phyloP scores from a whole-genome alignment of 2,888 invertebrate genomes.

The Scelioninae gen. 2 region DNA sequence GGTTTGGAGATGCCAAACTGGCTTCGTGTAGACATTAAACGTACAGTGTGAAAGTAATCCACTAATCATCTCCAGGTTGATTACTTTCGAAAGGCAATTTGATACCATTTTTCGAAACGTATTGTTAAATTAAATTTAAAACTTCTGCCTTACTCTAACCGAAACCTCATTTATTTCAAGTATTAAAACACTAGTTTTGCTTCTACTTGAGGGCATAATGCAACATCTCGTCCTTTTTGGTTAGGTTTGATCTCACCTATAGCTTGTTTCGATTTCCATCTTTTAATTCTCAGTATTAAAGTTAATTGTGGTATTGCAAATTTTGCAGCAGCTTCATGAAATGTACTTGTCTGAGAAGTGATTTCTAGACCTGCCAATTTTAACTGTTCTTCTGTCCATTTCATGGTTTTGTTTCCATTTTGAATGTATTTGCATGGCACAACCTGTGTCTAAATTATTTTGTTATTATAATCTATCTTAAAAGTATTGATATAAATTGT shows the following conservation, averaged over 20 bases:
- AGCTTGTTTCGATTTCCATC: constrained; percentile 4
- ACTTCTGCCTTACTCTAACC: constrained; percentile 9
- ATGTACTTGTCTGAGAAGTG: neutral
- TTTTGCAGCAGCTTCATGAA: neutral
- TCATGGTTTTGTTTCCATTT: neutral
- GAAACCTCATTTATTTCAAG: constrained; percentile 10
- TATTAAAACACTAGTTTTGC: neutral
- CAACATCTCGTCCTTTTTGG: neutral
- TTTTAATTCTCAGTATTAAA: constrained; percentile 5
- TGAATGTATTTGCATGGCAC: neutral
- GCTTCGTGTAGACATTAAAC: no score
- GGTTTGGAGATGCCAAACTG: no score
- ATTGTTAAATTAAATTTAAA: constrained; percentile 6
- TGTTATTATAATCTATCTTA: no score
- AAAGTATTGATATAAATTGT: no score
- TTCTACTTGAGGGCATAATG: neutral
- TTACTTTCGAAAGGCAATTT: neutral
- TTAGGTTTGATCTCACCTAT: neutral
- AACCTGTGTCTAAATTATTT: no score
- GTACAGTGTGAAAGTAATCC: constrained; percentile 2
- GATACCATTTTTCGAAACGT: constrained; percentile 1
- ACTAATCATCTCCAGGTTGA: constrained; percentile 5
- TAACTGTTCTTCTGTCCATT: neutral
- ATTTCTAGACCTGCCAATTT: neutral
- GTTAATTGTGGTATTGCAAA: neutral